Percentiles rank a stretch among this genome's conserved stretches.
Conservation (phyloP, 2,797 vertebrate species). For the Gastrophryne carolinensis region DNA sequence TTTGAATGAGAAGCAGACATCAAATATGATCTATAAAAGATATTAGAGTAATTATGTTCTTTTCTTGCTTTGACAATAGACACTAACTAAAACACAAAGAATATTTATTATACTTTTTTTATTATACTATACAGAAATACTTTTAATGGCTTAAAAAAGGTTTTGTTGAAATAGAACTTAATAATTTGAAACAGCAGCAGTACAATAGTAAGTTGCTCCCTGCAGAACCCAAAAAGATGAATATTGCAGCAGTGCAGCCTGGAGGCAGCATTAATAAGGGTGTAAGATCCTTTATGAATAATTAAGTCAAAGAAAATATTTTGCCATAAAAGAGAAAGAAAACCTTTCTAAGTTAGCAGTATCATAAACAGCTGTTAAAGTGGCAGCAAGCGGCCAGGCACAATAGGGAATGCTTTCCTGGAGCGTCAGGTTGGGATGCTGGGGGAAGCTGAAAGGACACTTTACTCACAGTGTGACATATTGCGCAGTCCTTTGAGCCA, state of each 20-base stretch:
- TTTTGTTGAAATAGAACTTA: too few relatives aligned
- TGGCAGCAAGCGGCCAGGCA: background rate
- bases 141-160: too few relatives aligned
- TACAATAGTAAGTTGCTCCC: background rate
- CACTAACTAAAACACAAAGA: too few relatives aligned
- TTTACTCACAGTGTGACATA: constrained; percentile 35
- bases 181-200: background rate
- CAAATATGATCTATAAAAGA: too few relatives aligned
- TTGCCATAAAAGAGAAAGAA: background rate
- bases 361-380: constrained; percentile 14
- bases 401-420: constrained; percentile 28
- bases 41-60: too few relatives aligned
- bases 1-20: too few relatives aligned
- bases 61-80: too few relatives aligned
- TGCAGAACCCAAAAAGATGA: background rate
- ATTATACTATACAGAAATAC: too few relatives aligned
- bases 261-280: background rate
- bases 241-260: background rate
- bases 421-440: constrained; percentile 22
- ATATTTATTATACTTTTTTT: too few relatives aligned
- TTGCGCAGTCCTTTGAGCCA: constrained; percentile 20
- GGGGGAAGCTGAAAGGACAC: constrained; percentile 38
- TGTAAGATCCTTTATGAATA: background rate
- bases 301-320: background rate
- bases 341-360: background rate